Percentiles rank a stretch among this genome's conserved stretches.
Conservation (phyloP, 2,888 invertebrate species). For the Plagiodera versicolora region DNA sequence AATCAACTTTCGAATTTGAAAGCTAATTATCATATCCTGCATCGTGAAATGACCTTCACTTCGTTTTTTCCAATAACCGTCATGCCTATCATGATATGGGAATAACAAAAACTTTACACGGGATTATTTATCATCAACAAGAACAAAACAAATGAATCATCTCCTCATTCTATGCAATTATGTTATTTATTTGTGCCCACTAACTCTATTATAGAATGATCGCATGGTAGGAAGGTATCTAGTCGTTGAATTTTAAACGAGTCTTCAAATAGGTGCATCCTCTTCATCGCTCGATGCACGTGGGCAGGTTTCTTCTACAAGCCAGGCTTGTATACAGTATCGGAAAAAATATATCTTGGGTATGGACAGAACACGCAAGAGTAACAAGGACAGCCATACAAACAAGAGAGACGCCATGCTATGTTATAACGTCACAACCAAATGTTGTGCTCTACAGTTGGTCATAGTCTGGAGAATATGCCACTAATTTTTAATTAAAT, state of each 20-base stretch:
- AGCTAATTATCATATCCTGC: too few relatives aligned
- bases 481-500: too few relatives aligned
- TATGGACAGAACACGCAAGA: too few relatives aligned
- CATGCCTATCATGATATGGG: neutral
- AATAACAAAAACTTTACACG: neutral
- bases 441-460: too few relatives aligned
- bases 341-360: too few relatives aligned
- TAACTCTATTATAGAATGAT: neutral
- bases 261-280: neutral
- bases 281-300: neutral
- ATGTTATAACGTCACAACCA: too few relatives aligned
- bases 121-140: neutral
- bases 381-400: too few relatives aligned
- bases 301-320: neutral
- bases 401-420: too few relatives aligned
- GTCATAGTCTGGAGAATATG: too few relatives aligned
- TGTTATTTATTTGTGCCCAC: neutral
- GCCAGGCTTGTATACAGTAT: neutral
- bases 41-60: neutral
- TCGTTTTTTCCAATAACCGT: neutral
- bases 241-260: neutral
- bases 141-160: neutral
- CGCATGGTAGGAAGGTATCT: neutral
- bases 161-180: neutral
- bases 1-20: too few relatives aligned